A percentile compares a stretch with the other conserved stretches of the same genome.
Conservation (phyloP, 53 echinoderm and acorn worm genomes). For the Astropecten irregularis region DNA sequence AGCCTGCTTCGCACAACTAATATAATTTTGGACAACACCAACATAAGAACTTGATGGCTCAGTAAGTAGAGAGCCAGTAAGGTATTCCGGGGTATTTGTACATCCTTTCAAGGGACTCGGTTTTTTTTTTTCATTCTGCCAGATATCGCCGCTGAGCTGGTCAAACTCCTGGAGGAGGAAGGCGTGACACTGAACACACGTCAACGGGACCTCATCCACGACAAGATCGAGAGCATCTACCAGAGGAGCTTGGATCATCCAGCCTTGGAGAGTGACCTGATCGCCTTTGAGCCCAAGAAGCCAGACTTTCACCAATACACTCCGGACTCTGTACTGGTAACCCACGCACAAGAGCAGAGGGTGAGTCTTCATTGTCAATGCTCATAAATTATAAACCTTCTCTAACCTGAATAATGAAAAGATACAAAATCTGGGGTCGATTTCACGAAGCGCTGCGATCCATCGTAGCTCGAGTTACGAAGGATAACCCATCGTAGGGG, state of each 20-base stretch:
- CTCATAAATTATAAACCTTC: background rate
- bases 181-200: background rate
- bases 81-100: too few relatives aligned
- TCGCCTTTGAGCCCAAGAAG: slow-evolving; percentile 8
- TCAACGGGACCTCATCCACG: slow-evolving; percentile 29
- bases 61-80: too few relatives aligned
- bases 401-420: too few relatives aligned
- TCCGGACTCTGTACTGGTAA: background rate
- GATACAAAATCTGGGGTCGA: too few relatives aligned
- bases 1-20: too few relatives aligned
- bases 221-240: slow-evolving; percentile 44
- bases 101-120: too few relatives aligned
- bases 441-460: too few relatives aligned
- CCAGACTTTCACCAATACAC: slow-evolving; percentile 24
- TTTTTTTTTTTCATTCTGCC: background rate
- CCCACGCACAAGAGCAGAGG: background rate
- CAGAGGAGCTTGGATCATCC: slow-evolving; percentile 59
- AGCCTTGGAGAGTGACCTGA: slow-evolving; percentile 12
- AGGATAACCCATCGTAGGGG: too few relatives aligned
- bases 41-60: background rate
- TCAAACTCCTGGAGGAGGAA: background rate
- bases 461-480: too few relatives aligned
- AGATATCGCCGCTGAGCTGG: slow-evolving; percentile 11
- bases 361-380: background rate
- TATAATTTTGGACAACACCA: background rate